Evolutionary conservation across 2,888 invertebrate genomes (phyloP).

Genomic region (Macaria notata): DNA sequence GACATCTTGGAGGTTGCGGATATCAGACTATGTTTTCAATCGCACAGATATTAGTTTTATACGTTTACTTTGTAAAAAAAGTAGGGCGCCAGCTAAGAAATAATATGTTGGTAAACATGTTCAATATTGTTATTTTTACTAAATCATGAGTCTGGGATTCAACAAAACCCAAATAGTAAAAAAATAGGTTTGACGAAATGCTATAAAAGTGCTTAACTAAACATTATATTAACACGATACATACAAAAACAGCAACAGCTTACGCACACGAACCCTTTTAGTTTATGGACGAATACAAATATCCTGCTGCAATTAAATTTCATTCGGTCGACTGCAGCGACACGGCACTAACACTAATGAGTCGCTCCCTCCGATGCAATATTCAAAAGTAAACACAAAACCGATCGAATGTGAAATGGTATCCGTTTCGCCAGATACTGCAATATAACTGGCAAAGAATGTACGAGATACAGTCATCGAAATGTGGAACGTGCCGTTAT

Average conservation of each 20-base stretch:
- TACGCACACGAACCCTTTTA: constrained; percentile 19
- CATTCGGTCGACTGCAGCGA: constrained; percentile 52
- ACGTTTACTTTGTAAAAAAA: too few species aligned
- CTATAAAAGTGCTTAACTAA: too few species aligned
- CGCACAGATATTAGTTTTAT: too few species aligned
- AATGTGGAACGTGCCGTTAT: constrained; percentile 31
- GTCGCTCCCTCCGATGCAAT: constrained; percentile 45
- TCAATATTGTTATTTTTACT: too few species aligned
- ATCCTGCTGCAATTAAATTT: constrained; percentile 62
- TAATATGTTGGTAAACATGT: too few species aligned
- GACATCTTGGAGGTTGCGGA: constrained; percentile 11
- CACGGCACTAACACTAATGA: constrained; percentile 63
- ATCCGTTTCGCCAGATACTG: constrained; percentile 44
- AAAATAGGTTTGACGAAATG: too few species aligned
- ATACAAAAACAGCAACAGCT: too few species aligned
- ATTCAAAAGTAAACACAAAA: constrained; percentile 48
- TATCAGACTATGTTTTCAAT: too few species aligned
- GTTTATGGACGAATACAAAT: constrained; percentile 28
- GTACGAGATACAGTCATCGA: constrained; percentile 9
- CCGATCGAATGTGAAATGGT: constrained; percentile 61
- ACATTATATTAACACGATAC: too few species aligned
- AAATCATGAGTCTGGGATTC: too few species aligned
- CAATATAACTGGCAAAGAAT: constrained; percentile 1
- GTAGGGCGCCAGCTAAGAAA: too few species aligned
- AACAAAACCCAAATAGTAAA: too few species aligned